These are phyloP conservation scores for Setophaga coronata DNA, from an alignment of 2,113 vertebrate genomes.

Conservation along the genomic window DNA sequence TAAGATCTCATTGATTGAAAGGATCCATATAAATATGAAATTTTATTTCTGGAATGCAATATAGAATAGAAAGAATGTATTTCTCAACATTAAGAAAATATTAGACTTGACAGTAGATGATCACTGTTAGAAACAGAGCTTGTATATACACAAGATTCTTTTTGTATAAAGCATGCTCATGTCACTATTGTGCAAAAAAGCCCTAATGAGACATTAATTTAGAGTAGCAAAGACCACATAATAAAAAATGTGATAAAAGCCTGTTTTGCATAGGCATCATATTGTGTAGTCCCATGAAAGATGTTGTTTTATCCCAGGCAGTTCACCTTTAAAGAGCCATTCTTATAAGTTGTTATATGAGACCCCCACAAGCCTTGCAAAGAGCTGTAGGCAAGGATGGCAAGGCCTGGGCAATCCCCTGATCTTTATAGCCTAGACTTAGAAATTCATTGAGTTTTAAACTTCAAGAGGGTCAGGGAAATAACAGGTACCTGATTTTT, in stretches of 20 bases:
- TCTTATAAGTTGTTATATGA: neutral
- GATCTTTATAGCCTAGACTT: too few relatives aligned
- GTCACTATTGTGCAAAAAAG: neutral
- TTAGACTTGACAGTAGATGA: neutral
- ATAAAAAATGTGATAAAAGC: neutral
- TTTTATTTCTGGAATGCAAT: neutral
- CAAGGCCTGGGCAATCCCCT: neutral
- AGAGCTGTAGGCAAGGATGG: neutral
- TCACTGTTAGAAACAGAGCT: neutral
- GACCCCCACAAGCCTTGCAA: accelerated
- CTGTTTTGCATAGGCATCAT: neutral
- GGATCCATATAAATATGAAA: neutral
- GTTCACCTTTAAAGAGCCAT: neutral
- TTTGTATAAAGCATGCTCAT: neutral
- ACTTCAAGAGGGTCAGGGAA: neutral
- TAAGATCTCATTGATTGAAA: neutral
- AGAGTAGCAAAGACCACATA: neutral
- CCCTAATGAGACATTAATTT: neutral
- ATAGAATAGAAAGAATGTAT: neutral
- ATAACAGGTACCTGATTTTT: neutral
- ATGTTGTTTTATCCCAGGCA: neutral
- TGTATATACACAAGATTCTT: neutral
- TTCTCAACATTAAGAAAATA: neutral
- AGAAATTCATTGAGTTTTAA: neutral
- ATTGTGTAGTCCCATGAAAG: neutral